These are phyloP conservation scores for honey bee (Apis mellifera) DNA, from an alignment of 1,140 invertebrate genomes.

Conservation along the genomic window Amel_HAv3.1 CM009940.2:10695501-10696000, in stretches of 20 bases:
- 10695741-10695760: slow-evolving; percentile 35
- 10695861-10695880: slow-evolving; percentile 49
- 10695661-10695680: slow-evolving; percentile 18
- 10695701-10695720: slow-evolving; percentile 29
- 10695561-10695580: slow-evolving; percentile 3
- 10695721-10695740: slow-evolving; percentile 35
- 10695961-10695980: not conserved
- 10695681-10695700: slow-evolving; percentile 39
- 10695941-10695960: too few species aligned
- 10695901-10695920: slow-evolving; percentile 6
- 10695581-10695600: slow-evolving; percentile 20
- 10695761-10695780: slow-evolving; percentile 42
- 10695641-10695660: not conserved
- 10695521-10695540: slow-evolving; percentile 5
- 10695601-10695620: slow-evolving; percentile 23
- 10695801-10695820: slow-evolving; percentile 32
- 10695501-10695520: slow-evolving; percentile 11
- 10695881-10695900: slow-evolving; percentile 40
- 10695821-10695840: slow-evolving; percentile 47
- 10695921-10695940: too few species aligned
- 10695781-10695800: slow-evolving; percentile 37
- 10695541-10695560: slow-evolving; percentile 16
- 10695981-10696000: slow-evolving; percentile 54
- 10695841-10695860: slow-evolving; percentile 46
- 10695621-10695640: slow-evolving; percentile 2